Evolutionary conservation across 2,888 invertebrate species (phyloP), one percentile per base, ranked within the genome.

Genomic region (Torymus texanus): DNA sequence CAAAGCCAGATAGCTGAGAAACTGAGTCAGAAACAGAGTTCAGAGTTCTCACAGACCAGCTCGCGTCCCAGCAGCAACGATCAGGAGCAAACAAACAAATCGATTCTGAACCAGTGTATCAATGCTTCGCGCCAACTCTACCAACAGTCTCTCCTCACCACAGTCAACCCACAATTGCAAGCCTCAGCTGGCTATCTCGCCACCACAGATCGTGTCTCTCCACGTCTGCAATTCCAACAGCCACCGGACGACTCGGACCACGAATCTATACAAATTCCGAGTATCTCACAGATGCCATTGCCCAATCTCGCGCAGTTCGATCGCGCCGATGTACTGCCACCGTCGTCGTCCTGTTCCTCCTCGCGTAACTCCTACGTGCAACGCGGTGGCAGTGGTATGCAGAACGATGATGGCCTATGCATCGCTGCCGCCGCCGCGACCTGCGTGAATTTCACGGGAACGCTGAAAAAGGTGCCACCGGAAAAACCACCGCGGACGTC

Each of bases 401-500:
- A 41, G 41, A 41, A 41, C 41, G 41, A 41, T 8, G 41, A 41
- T 41, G 73, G 70, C 53, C 11, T 59, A 82, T 63, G 68, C 84
- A 12, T 78, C 82, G 50, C 66, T 84, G 62, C 59, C 41, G 66
- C 50, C 16, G 63, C 73, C 11, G 8, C 41, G 41, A 8, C 1
- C 8, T 8, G 41, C 8, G 41, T 63, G 24, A 79, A 77, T 41
- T 86, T 89, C 76, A 87, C 88, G 12, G 90, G 90, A 2, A 90
- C 89, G 0, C 78, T 90, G 81, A 90, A 90, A 84, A 90, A 90
- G 77, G 87, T 90, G 50, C 90, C 90, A 14, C 90, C 90, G 11
- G 90, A 90, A 83, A 90, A 90, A 80, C 90, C 90, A 61, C 90
- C 90, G 21, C 87, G 90, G 79, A 89, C 89, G 1, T 90, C 90